Percentiles rank a stretch among this genome's conserved stretches.
Conservation (phyloP, 2,797 vertebrate species). For the Gobionotothen gibberifrons region DNA sequence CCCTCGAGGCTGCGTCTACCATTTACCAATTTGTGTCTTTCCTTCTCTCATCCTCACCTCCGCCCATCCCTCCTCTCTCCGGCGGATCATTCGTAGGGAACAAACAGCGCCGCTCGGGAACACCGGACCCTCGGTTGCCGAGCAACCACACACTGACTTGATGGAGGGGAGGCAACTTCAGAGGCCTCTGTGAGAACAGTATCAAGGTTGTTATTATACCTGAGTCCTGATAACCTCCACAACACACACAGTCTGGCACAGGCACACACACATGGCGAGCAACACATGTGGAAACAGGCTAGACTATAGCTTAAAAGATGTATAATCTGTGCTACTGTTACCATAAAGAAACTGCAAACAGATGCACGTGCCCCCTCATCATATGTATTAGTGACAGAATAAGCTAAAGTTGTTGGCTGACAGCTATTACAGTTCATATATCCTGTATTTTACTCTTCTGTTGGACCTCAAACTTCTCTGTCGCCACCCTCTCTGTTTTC, state of each 20-base stretch:
- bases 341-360: constrained; percentile 49
- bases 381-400: constrained; percentile 51
- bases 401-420: constrained; percentile 23
- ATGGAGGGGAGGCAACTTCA: constrained; percentile 85
- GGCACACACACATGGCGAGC: neutral
- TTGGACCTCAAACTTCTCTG: constrained; percentile 44
- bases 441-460: constrained; percentile 57
- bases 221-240: constrained; percentile 63
- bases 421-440: constrained; percentile 45
- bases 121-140: constrained; percentile 85
- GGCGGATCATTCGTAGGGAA: constrained; percentile 82
- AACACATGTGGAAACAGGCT: constrained; percentile 29
- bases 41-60: constrained; percentile 78
- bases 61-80: constrained; percentile 74
- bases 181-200: constrained; percentile 81
- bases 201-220: constrained; percentile 83
- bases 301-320: constrained; percentile 20
- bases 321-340: constrained; percentile 30
- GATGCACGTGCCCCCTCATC: constrained; percentile 44
- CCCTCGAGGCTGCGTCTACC: constrained; percentile 83
- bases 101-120: constrained; percentile 84
- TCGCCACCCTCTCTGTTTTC: constrained; percentile 52
- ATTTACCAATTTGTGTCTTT: constrained; percentile 88
- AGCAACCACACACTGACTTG: constrained; percentile 86
- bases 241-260: constrained; percentile 18